Evolutionary conservation across 2,888 invertebrate genomes (phyloP).

Genomic region (Heliconius ethilla): DNA sequence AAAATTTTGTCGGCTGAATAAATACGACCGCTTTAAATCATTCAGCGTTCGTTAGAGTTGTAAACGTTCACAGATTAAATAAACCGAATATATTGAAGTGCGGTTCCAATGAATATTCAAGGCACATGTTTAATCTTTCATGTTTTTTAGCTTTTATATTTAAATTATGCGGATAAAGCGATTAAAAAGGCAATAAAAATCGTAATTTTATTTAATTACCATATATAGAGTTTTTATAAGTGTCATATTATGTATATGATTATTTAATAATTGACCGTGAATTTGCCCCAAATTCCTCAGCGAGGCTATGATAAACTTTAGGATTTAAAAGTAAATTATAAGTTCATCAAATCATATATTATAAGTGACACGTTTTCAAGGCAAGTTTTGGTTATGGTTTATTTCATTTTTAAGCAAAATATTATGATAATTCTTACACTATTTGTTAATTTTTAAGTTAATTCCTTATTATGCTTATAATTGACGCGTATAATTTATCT

Average conservation of each 20-base stretch:
- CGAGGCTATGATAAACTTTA: background rate
- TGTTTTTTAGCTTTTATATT: slow-evolving; percentile 8
- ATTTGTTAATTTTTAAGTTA: no score
- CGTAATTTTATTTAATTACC: slow-evolving; percentile 1
- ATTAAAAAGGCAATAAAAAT: background rate
- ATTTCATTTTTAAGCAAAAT: no score
- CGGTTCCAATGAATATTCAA: slow-evolving; percentile 55
- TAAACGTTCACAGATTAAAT: slow-evolving; percentile 52
- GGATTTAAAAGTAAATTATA: slow-evolving; percentile 35
- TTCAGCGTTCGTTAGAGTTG: slow-evolving; percentile 38
- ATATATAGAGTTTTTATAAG: background rate
- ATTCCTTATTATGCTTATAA: slow-evolving; percentile 51
- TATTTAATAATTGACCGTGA: background rate
- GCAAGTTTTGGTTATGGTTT: background rate
- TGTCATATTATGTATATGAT: slow-evolving; percentile 1
- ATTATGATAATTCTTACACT: no score
- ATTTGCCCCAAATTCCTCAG: background rate
- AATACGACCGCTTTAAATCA: slow-evolving; percentile 39
- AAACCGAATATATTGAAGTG: slow-evolving; percentile 56
- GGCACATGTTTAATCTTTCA: slow-evolving; percentile 36
- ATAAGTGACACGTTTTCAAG: slow-evolving; percentile 25
- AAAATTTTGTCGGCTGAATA: slow-evolving; percentile 31
- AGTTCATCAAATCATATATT: slow-evolving; percentile 26
- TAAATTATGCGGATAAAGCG: background rate
- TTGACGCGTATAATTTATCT: no score